phyloP scores from a whole-genome alignment of 2,113 vertebrate species.

The Otus sunia region DNA sequence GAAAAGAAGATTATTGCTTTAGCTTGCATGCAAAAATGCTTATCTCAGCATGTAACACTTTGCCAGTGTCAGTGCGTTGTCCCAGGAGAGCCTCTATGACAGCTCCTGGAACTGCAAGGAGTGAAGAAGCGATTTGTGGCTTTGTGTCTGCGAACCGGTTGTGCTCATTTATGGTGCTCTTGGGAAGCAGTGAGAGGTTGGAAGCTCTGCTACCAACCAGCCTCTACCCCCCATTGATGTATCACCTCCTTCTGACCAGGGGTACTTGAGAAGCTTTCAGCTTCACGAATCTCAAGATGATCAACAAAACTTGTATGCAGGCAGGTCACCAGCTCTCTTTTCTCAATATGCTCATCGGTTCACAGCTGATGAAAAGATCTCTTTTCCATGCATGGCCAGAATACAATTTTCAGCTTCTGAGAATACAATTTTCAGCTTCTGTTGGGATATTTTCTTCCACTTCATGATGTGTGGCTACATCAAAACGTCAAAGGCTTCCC shows the following conservation, averaged over 20 bases:
- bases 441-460: background rate
- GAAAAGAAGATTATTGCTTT: background rate
- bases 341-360: background rate
- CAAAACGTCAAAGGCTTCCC: background rate
- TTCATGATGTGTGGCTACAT: background rate
- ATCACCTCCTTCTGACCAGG: background rate
- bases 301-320: background rate
- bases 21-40: background rate
- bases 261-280: background rate
- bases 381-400: background rate
- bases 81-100: background rate
- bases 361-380: background rate
- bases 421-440: background rate
- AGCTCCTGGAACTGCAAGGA: background rate
- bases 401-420: background rate
- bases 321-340: background rate
- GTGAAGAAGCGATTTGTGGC: background rate
- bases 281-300: background rate
- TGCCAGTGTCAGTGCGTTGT: background rate
- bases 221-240: background rate
- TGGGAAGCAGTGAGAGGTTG: background rate
- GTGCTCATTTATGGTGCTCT: background rate
- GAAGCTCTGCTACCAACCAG: background rate
- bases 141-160: background rate
- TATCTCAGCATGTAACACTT: background rate